These are phyloP conservation scores for Formica selysi DNA, from an alignment of 1,140 invertebrate species.

Conservation along the genomic window DNA sequence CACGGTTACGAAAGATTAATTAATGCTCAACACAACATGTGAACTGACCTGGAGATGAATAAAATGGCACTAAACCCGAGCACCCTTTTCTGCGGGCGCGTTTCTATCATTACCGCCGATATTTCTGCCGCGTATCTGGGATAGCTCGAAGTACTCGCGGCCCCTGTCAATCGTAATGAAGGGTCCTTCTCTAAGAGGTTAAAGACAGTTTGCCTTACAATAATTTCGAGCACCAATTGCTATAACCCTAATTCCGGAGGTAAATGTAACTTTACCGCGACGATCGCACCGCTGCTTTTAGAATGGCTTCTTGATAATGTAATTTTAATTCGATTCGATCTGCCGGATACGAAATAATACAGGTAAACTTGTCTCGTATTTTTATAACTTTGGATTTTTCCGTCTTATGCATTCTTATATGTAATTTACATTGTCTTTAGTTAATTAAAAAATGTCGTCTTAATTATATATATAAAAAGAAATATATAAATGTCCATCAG, in stretches of 20 bases:
- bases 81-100: not conserved
- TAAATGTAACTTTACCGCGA: conserved; percentile 56
- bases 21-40: not conserved
- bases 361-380: not conserved
- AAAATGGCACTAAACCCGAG: conserved; percentile 4
- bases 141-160: conserved; percentile 4
- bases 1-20: not conserved
- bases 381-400: not conserved
- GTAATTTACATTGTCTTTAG: not conserved
- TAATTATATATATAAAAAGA: too few species aligned
- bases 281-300: not conserved
- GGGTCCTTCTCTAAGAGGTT: not conserved
- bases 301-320: conserved; percentile 61
- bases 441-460: not conserved
- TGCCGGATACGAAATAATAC: not conserved
- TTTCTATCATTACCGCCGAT: conserved; percentile 34
- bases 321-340: conserved; percentile 64
- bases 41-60: not conserved
- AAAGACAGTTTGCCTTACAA: not conserved
- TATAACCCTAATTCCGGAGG: conserved; percentile 34
- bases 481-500: not conserved
- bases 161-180: conserved; percentile 46
- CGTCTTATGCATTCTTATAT: not conserved
- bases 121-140: conserved; percentile 21
- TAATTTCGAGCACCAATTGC: conserved; percentile 7